Evolutionary conservation across 2,113 vertebrate genomes (phyloP).

Genomic region (Egretta garzetta): DNA sequence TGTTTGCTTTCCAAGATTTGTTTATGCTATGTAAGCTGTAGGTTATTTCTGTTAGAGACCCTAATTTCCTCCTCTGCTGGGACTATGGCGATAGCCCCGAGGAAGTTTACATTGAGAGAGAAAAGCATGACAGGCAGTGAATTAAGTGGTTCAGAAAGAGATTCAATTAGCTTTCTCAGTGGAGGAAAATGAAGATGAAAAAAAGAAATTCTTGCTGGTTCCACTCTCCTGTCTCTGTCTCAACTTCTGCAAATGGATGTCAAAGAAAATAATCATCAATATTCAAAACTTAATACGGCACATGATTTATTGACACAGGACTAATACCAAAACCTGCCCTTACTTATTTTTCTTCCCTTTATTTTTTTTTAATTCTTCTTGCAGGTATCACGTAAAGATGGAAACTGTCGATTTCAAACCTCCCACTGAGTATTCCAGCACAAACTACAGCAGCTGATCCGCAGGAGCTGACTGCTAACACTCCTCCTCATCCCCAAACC

Average conservation of each 20-base stretch:
- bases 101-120: conserved; percentile 54
- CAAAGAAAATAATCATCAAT: conserved; percentile 18
- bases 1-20: conserved; percentile 62
- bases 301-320: background rate
- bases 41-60: conserved; percentile 56
- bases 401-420: background rate
- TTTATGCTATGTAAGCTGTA: conserved; percentile 59
- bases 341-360: too few species aligned
- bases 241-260: conserved; percentile 1
- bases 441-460: background rate
- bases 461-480: background rate
- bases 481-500: background rate
- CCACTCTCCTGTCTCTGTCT: background rate
- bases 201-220: background rate
- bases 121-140: conserved; percentile 48
- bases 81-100: conserved; percentile 44
- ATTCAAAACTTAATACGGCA: background rate
- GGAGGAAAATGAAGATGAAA: conserved; percentile 14
- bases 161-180: conserved; percentile 51
- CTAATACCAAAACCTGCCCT: background rate
- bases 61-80: conserved; percentile 60
- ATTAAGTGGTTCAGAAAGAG: conserved; percentile 45
- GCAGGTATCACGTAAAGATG: background rate
- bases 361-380: background rate
- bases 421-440: background rate